A percentile compares a stretch with the other conserved stretches of the same genome.
Evolutionary conservation across 2,797 vertebrate genomes (phyloP).

Genomic region (Falco biarmicus): DNA sequence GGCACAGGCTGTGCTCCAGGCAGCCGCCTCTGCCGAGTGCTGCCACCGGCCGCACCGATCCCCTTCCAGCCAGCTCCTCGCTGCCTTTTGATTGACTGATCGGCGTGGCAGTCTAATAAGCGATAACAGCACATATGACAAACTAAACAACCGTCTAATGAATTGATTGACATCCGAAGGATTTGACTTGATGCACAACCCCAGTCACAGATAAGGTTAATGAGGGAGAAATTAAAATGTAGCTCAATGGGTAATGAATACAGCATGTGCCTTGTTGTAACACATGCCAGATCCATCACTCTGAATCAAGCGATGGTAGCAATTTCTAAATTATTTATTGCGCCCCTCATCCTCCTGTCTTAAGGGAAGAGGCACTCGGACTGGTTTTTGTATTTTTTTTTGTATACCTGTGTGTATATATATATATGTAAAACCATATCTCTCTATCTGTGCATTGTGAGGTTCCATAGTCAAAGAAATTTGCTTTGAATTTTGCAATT

Average conservation of each 20-base stretch:
- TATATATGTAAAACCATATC: background rate
- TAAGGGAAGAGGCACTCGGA: conserved; percentile 44
- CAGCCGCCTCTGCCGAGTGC: background rate
- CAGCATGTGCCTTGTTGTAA: conserved; percentile 69
- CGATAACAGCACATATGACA: conserved; percentile 73
- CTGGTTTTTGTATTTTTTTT: background rate
- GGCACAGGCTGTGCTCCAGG: background rate
- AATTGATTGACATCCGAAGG: conserved; percentile 74
- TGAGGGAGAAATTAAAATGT: conserved; percentile 76
- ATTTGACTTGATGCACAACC: conserved; percentile 69
- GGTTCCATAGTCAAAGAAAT: conserved; percentile 70
- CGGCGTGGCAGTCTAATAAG: conserved; percentile 68
- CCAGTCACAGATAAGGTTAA: conserved; percentile 70
- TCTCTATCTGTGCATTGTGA: conserved; percentile 52
- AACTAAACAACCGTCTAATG: conserved; percentile 67
- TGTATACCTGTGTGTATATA: background rate
- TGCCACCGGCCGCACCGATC: background rate
- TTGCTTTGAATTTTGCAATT: conserved; percentile 73
- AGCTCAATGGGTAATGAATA: conserved; percentile 77
- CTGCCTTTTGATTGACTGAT: conserved; percentile 73
- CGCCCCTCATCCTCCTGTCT: conserved; percentile 62
- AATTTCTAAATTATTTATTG: conserved; percentile 79
- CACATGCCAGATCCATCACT: conserved; percentile 75
- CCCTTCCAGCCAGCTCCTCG: background rate
- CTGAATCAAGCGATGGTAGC: conserved; percentile 67